These are phyloP conservation scores for Neogobius melanostomus DNA, from an alignment of 2,113 vertebrate species.

Conservation along the genomic window DNA sequence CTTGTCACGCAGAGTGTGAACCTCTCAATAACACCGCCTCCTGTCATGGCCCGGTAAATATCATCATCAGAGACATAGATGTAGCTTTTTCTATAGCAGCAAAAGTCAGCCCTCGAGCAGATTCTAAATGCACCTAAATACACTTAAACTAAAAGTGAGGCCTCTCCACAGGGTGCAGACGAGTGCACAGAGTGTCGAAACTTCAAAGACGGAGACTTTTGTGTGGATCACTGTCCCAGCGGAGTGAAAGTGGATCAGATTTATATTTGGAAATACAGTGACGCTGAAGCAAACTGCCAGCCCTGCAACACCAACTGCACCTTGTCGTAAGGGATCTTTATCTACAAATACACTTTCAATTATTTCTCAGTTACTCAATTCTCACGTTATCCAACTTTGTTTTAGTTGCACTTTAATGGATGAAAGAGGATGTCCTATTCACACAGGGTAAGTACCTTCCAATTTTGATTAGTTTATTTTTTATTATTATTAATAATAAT, in stretches of 20 bases:
- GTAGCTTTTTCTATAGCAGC: neutral
- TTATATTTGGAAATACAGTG: constrained; percentile 90
- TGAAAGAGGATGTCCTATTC: constrained; percentile 86
- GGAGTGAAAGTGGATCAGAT: constrained; percentile 87
- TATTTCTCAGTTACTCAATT: neutral
- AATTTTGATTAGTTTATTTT: neutral
- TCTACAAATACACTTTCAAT: neutral
- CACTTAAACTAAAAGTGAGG: neutral
- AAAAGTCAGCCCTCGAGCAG: neutral
- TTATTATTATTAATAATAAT: too few relatives aligned
- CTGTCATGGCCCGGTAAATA: constrained; percentile 83
- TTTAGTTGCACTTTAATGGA: constrained; percentile 85
- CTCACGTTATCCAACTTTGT: constrained; percentile 19
- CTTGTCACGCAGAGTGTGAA: constrained; percentile 88
- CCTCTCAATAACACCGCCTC: constrained; percentile 85
- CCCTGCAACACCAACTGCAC: constrained; percentile 91
- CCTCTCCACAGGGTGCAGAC: constrained; percentile 78
- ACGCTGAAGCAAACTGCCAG: constrained; percentile 83
- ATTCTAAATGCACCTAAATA: neutral
- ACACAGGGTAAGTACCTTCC: constrained; percentile 81
- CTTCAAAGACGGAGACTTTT: constrained; percentile 82
- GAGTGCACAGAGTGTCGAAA: constrained; percentile 84
- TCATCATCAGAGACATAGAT: neutral
- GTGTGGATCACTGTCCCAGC: constrained; percentile 90
- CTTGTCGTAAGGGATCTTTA: constrained; percentile 82